Base-by-base conservation (phyloP, 1,140 invertebrate species). In the Drosophila carrolli region DNA sequence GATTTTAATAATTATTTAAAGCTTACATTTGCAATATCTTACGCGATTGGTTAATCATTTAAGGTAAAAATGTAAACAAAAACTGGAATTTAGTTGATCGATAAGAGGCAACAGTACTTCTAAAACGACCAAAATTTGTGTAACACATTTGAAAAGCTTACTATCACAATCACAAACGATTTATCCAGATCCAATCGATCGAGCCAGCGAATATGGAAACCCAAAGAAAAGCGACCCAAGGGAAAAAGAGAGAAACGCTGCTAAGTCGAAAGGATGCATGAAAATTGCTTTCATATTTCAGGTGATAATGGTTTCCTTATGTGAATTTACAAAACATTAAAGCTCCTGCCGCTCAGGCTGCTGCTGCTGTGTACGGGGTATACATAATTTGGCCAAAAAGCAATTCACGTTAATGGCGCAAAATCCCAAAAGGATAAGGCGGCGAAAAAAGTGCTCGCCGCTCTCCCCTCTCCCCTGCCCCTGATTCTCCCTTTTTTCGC, bases 251-350 rank as follows among this genome's bases (percentile, higher is more conserved):
- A 60, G n/a, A 51, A 37, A 8, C 51, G 35, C 19, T 50, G 44
- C 19, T 32, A 56, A 62, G 54, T 29, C 35, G 61, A 89, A 83
- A 85, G 85, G 73, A 89, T 89, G 90, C 38, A 93, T 93, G 89
- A 81, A 91, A 91, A 91, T 91, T 86, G 85, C 81, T 90, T 86
- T 83, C 85, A 91, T 91, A 91, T 88, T 90, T 91, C 90, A 91
- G 90, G 90, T 91, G 90, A 81, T 91, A 91, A 91, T 91, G 82
- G 90, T 88, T 91, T 91, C 90, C 90, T 91, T 91, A 91, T 91
- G 90, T 91, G 90, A 91, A 90, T 90, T 91, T 91, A 91, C 85
- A 90, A 91, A 91, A 81, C 90, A 91, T 91, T 91, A 89, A 86
- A 81, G 90, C 78, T 91, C 62, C 81, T 74, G 65, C 63, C 27